A percentile compares a stretch with the other conserved stretches of the same genome.
These are phyloP conservation scores for Peromyscus maniculatus DNA, from an alignment of 2,113 vertebrate genomes.

Conservation along the genomic window DNA sequence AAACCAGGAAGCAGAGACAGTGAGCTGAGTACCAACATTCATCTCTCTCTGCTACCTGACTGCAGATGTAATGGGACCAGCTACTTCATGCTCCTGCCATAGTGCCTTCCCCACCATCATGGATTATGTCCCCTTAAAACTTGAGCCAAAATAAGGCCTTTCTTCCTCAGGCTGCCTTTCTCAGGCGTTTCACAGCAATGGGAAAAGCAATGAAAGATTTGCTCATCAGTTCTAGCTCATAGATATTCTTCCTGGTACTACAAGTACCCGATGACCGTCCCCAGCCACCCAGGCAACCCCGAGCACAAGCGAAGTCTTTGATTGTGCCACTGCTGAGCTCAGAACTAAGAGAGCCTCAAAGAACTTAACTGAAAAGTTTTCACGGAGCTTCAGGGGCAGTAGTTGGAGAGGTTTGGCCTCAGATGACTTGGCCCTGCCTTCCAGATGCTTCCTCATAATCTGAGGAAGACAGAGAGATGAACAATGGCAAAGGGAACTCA, in stretches of 20 bases:
- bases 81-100: no score
- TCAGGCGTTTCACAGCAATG: not conserved
- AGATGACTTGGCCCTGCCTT: not conserved
- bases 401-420: not conserved
- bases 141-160: not conserved
- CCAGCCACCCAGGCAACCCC: not conserved
- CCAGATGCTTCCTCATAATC: not conserved
- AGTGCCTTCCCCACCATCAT: not conserved
- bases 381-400: not conserved
- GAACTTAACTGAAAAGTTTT: slow-evolving; percentile 34
- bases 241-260: not conserved
- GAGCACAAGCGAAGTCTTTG: not conserved
- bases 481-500: not conserved
- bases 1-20: not conserved
- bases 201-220: not conserved
- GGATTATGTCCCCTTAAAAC: not conserved
- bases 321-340: not conserved
- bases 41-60: not conserved
- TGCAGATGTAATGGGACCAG: not conserved
- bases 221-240: not conserved
- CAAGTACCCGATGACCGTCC: not conserved
- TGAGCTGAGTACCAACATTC: not conserved
- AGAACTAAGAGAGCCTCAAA: not conserved
- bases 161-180: not conserved
- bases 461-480: not conserved